Evolutionary conservation across 2,888 invertebrate genomes (phyloP).

Genomic region (Aleiodes alternator): DNA sequence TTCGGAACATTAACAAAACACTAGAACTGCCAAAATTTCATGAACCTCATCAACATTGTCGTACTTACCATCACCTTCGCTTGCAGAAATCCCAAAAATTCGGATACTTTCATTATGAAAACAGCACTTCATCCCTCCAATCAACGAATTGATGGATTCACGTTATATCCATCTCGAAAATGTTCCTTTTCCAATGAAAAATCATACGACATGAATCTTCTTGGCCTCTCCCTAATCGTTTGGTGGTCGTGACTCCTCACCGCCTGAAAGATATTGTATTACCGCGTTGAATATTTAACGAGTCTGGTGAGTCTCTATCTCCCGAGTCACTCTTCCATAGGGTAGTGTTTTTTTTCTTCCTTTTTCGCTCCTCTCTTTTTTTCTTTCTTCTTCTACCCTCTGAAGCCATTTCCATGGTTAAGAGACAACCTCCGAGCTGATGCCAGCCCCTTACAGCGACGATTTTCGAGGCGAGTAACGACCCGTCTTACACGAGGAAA

Average conservation of each 20-base stretch:
- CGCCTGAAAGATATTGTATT: conserved; percentile 75
- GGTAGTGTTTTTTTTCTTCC: conserved; percentile 1
- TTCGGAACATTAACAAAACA: no score
- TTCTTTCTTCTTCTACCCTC: conserved; percentile 6
- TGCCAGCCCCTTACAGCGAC: conserved; percentile 32
- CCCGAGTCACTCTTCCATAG: conserved; percentile 50
- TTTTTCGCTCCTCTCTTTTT: conserved; percentile 27
- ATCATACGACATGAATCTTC: not conserved
- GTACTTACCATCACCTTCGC: no score
- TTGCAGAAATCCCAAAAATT: no score
- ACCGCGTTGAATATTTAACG: conserved; percentile 77
- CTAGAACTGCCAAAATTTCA: no score
- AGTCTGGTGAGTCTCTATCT: conserved; percentile 66
- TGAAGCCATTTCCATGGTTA: no score
- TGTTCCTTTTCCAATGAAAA: conserved; percentile 3
- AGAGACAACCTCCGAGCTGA: not conserved
- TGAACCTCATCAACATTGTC: no score
- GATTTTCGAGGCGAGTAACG: conserved; percentile 51
- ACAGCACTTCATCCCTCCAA: no score
- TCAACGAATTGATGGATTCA: no score
- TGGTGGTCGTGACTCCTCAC: conserved; percentile 37
- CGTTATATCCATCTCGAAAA: no score
- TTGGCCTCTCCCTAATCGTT: conserved; percentile 42
- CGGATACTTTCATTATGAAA: no score
- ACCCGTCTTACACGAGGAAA: conserved; percentile 47